Base-by-base conservation (phyloP, 2,113 vertebrate genomes). In the Podiceps cristatus region DNA sequence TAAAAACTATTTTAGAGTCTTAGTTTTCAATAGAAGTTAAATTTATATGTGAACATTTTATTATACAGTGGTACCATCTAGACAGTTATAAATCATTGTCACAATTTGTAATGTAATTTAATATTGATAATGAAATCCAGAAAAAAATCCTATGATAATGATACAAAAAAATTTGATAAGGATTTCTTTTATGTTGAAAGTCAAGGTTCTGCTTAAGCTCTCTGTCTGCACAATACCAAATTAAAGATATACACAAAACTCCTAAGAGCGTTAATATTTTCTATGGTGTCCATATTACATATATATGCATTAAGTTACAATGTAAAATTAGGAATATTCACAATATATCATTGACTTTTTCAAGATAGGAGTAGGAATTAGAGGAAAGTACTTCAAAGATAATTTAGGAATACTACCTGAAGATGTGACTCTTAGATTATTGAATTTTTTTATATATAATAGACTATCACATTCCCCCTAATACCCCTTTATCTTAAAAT, bases 271-370 rank as follows among this genome's bases (percentile, higher is more conserved):
- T 47, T 63, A 71, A 45, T 74, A 83, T 88, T 86, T 90, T 94
- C 45, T 52, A 0, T 49, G 24, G 7, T 67, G 47, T 42, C 53
- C 35, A 53, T 28, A 86, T 52, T 77, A 56, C 13, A 27, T n/a
- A 74, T 23, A 86, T 63, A 78, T 35, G 59, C 29, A 50, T 18
- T 24, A 63, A 55, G 5, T 31, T 88, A 49, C 6, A 56, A 29
- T 19, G 6, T 64, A 91, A 94, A 86, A 97, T 84, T 45, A 95
- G 71, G 28, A 93, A 55, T 68, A 86, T 71, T 83, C 79, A 81
- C 44, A 80, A 56, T 77, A 53, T 79, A 71, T 50, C 33, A 79
- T 2, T 56, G 63, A 33, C 20, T 74, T 88, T 88, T 93, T 71
- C 42, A 86, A 91, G 56, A 84, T 7, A 91, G 15, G 28, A 92